Evolutionary conservation across 2,113 vertebrate genomes (phyloP).

Genomic region (Salvator merianae): DNA sequence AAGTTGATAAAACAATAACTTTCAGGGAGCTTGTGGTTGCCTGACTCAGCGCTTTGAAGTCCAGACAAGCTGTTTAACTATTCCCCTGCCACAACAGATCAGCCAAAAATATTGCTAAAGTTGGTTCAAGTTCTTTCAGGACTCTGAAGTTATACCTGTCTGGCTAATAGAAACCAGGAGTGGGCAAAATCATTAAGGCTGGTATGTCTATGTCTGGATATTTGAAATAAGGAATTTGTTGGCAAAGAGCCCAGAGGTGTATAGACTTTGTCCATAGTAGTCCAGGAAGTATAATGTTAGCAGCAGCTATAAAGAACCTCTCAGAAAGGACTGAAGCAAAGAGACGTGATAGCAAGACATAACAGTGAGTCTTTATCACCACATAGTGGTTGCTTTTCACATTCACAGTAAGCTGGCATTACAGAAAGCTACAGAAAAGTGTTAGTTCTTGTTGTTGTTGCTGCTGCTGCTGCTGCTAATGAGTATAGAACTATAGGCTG

Average conservation of each 20-base stretch:
- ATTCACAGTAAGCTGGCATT: not conserved
- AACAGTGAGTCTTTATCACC: too few species aligned
- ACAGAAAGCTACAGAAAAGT: not conserved
- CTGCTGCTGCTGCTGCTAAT: too few species aligned
- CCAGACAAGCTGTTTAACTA: slow-evolving; percentile 28
- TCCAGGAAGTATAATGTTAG: not conserved
- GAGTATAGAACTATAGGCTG: not conserved
- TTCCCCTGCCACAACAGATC: slow-evolving; percentile 36
- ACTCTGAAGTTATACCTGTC: slow-evolving; percentile 46
- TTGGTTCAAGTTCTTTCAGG: slow-evolving; percentile 27
- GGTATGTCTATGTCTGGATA: slow-evolving; percentile 64
- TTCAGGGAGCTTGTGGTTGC: slow-evolving; percentile 28
- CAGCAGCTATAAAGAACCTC: not conserved
- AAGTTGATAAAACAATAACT: not conserved
- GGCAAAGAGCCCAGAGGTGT: slow-evolving; percentile 40
- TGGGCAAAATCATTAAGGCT: slow-evolving; percentile 54
- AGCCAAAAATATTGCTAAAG: slow-evolving; percentile 38
- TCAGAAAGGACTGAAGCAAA: not conserved
- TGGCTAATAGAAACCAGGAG: slow-evolving; percentile 54
- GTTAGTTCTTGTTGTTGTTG: not conserved
- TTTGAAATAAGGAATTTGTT: slow-evolving; percentile 54
- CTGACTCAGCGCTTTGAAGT: slow-evolving; percentile 60
- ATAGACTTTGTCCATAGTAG: slow-evolving; percentile 25
- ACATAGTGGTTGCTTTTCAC: not conserved
- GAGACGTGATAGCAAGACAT: not conserved